These are phyloP conservation scores for Hexactinellida sp. DNA, from an alignment of 37 sponge, comb jelly and placozoan genomes.

Conservation along the genomic window DNA sequence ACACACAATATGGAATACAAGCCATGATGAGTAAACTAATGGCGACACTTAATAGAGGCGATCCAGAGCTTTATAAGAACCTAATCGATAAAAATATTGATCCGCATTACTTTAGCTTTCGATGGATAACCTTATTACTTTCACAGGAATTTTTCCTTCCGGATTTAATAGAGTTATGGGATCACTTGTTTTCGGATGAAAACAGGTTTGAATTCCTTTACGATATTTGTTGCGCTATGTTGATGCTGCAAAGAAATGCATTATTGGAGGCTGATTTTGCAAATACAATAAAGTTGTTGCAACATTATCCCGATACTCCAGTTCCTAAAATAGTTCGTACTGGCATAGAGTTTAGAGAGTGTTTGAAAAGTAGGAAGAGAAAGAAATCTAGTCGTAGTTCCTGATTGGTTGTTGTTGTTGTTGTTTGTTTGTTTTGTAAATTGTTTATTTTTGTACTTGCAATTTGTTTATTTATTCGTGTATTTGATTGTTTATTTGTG, in stretches of 20 bases:
- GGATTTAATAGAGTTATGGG: slow-evolving; percentile 86
- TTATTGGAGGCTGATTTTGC: not conserved
- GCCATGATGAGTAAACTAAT: slow-evolving; percentile 56
- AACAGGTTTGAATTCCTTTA: slow-evolving; percentile 69
- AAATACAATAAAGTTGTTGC: not conserved
- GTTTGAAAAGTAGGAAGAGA: not conserved
- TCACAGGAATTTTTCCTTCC: slow-evolving; percentile 93
- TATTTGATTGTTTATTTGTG: too few species aligned
- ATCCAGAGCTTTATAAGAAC: slow-evolving; percentile 35
- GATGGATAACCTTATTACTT: slow-evolving; percentile 86
- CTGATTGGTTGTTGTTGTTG: too few species aligned
- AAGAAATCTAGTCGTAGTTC: not conserved
- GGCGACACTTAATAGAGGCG: slow-evolving; percentile 38
- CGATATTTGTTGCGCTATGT: slow-evolving; percentile 78
- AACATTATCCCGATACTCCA: not conserved
- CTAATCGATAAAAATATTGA: slow-evolving; percentile 39
- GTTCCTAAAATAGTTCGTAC: not conserved
- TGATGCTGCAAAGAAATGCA: slow-evolving; percentile 35
- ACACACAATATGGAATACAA: slow-evolving; percentile 65
- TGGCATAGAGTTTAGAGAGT: not conserved
- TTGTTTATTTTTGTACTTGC: too few species aligned
- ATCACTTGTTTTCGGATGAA: slow-evolving; percentile 61
- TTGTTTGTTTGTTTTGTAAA: too few species aligned
- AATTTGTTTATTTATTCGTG: too few species aligned
- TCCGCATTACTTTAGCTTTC: slow-evolving; percentile 71